Base-by-base conservation (phyloP, 2,113 vertebrate genomes). In the Pseudolaguvia tuberculata region DNA sequence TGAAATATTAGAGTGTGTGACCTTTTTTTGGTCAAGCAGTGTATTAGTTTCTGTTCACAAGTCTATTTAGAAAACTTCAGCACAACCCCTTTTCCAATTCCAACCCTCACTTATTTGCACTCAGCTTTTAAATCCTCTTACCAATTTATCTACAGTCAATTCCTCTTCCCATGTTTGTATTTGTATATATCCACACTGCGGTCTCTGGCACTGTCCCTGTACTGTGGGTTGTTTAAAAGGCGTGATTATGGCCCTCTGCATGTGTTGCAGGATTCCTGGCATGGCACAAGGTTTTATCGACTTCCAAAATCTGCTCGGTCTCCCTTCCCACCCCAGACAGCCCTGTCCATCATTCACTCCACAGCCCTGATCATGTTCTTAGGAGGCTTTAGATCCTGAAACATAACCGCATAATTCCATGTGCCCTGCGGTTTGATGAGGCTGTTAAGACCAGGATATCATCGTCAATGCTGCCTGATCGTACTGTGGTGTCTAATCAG, bases 231-330 rank as follows among this genome's bases (percentile, higher is more conserved):
- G 63, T 85, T 86, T 77, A 81, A 45, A 79, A 81, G 78, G 55
- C 56, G 75, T 78, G 83, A 84, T 87, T 85, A 85, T 77, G 66
- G 76, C 70, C 47, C 63, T 29, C 67, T 31, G 71, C 47, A 12
- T 82, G 85, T 70, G 72, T 73, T 82, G 63, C 80, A 79, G 80
- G 81, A 85, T 87, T 88, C 85, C 81, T 84, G 71, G 71, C 84
- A 6, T 82, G 83, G 83, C 82, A 79, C 47, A 73, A 73, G 79
- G 72, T 85, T 79, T 87, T 84, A 84, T 84, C 79, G 76, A 83
- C 85, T 82, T 84, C 83, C 81, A 85, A 84, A 82, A 77, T 79
- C 81, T 57, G 62, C 51, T 6, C 23, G 47, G 65, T 72, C 65
- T 63, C 74, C n/a, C 76, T 42, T 70, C 77, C 77, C 42, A 29